Evolutionary conservation across 2,113 vertebrate genomes (phyloP).

Genomic region (Choloepus hoffmanni): DNA sequence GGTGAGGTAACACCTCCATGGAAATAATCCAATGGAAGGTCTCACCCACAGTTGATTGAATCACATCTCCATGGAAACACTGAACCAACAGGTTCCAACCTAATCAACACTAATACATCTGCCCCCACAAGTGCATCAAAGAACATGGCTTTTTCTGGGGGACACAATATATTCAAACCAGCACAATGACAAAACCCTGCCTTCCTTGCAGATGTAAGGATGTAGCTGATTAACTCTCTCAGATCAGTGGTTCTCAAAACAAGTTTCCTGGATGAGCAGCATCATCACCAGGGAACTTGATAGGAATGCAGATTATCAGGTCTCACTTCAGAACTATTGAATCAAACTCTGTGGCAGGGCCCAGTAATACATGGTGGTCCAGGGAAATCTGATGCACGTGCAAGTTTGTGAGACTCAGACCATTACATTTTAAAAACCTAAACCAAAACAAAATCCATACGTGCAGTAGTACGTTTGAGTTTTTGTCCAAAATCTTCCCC

Average conservation of each 20-base stretch:
- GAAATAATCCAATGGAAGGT: too few species aligned
- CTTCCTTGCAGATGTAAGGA: background rate
- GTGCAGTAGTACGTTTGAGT: accelerated
- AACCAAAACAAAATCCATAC: background rate
- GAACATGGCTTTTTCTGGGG: too few species aligned
- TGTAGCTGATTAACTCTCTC: background rate
- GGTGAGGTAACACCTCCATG: too few species aligned
- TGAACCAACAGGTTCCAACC: too few species aligned
- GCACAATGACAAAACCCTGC: background rate
- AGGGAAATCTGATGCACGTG: accelerated
- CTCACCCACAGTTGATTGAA: too few species aligned
- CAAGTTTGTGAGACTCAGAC: background rate
- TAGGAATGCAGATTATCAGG: too few species aligned
- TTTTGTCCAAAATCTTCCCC: background rate
- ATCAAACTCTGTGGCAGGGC: too few species aligned
- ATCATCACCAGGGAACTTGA: background rate
- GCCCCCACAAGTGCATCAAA: too few species aligned
- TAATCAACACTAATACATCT: too few species aligned
- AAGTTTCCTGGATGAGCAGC: background rate
- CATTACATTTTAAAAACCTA: background rate
- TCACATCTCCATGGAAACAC: too few species aligned
- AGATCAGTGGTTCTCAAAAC: background rate
- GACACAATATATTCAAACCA: too few species aligned
- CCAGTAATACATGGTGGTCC: accelerated
- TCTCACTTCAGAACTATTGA: too few species aligned